These are phyloP conservation scores for Hylaea fasciaria DNA, from an alignment of 2,888 invertebrate species.

Conservation along the genomic window DNA sequence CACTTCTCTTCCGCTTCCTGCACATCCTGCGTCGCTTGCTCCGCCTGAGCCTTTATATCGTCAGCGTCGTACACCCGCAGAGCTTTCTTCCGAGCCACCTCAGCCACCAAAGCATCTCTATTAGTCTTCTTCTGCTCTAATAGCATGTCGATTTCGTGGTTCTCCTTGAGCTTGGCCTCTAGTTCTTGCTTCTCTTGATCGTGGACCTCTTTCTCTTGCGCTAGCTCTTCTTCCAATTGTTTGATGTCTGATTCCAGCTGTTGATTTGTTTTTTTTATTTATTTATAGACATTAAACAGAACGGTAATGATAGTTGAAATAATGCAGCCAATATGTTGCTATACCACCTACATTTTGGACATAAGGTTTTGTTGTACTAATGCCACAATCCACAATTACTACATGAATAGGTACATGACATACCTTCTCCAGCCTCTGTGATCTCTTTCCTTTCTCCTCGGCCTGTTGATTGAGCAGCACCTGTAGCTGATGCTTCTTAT, in stretches of 20 bases:
- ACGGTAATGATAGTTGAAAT: too few relatives aligned
- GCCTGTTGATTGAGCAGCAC: slow-evolving; percentile 71
- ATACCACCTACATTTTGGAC: too few relatives aligned
- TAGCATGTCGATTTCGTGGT: slow-evolving; percentile 56
- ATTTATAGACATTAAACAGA: too few relatives aligned
- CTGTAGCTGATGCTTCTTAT: slow-evolving; percentile 62
- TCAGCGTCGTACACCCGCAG: slow-evolving; percentile 73
- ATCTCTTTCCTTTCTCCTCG: slow-evolving; percentile 67
- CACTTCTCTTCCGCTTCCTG: slow-evolving; percentile 69
- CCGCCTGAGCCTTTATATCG: slow-evolving; percentile 58
- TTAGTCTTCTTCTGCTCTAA: slow-evolving; percentile 68
- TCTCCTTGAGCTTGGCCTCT: slow-evolving; percentile 61
- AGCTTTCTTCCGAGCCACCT: slow-evolving; percentile 64
- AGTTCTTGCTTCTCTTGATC: slow-evolving; percentile 60
- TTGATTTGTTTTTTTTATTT: too few relatives aligned
- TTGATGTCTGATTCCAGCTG: slow-evolving; percentile 65
- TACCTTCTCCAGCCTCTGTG: slow-evolving; percentile 70
- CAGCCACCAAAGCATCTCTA: slow-evolving; percentile 62
- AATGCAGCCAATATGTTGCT: too few relatives aligned
- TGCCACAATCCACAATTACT: too few relatives aligned
- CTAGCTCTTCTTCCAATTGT: slow-evolving; percentile 67
- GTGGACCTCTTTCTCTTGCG: slow-evolving; percentile 61
- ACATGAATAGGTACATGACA: too few relatives aligned
- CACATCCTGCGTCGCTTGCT: slow-evolving; percentile 63
- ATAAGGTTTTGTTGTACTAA: too few relatives aligned